A percentile compares a stretch with the other conserved stretches of the same genome.
Conservation (phyloP, 2,113 vertebrate genomes). For the Orthonyx spaldingii region DNA sequence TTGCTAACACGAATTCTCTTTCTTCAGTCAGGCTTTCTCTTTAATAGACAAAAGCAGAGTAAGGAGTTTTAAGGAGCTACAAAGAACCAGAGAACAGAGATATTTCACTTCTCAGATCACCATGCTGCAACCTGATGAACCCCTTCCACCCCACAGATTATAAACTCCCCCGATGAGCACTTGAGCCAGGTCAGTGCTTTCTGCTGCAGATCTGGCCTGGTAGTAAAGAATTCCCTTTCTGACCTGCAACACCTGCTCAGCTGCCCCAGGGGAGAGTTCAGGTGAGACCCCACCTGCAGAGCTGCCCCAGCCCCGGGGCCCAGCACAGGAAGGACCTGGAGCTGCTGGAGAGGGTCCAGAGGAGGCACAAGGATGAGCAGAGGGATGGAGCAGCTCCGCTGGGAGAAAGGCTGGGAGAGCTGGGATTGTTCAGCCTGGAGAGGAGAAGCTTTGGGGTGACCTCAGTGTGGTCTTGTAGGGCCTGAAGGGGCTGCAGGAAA, state of each 20-base stretch:
- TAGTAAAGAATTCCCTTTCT: background rate
- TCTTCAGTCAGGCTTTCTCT: background rate
- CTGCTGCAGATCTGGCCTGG: background rate
- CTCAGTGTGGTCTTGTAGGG: accelerated
- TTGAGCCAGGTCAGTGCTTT: background rate
- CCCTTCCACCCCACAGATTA: too few relatives aligned
- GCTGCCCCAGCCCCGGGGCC: background rate
- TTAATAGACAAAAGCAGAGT: background rate
- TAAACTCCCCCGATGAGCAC: background rate
- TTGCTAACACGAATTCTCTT: background rate
- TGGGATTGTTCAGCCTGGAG: background rate
- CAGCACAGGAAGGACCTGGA: background rate
- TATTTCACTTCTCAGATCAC: background rate
- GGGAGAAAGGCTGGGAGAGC: background rate
- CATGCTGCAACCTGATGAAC: background rate
- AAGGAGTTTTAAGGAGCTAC: background rate
- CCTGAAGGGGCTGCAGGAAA: accelerated
- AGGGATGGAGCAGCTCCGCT: background rate
- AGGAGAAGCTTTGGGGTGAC: accelerated
- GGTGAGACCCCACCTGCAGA: background rate
- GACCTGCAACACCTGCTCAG: accelerated
- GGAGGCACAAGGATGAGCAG: background rate
- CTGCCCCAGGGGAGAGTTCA: background rate
- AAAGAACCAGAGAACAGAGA: background rate
- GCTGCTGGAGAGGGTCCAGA: background rate